Evolutionary conservation across 2,888 invertebrate species (phyloP).

Genomic region (Zonitis immaculata): DNA sequence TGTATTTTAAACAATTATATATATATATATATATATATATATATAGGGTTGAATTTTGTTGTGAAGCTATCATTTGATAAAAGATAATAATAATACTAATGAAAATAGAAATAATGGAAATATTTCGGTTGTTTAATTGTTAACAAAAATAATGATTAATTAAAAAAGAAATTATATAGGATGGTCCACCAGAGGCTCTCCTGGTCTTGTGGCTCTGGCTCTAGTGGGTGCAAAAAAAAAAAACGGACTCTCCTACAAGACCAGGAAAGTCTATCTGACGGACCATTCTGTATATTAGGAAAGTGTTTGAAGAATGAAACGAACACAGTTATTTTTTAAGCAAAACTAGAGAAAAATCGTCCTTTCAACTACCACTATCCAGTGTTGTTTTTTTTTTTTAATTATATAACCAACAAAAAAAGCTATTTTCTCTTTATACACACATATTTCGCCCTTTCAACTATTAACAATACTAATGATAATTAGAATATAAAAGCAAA

Average conservation of each 20-base stretch:
- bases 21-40: no score
- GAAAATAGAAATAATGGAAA: constrained; percentile 15
- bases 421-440: constrained; percentile 8
- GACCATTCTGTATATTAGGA: background rate
- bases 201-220: no score
- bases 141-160: constrained; percentile 9
- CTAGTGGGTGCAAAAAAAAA: no score
- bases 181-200: no score
- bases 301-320: constrained; percentile 13
- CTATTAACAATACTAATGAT: constrained; percentile 7
- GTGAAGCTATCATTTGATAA: constrained; percentile 21
- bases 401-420: background rate
- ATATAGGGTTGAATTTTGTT: constrained; percentile 27
- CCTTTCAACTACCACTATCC: background rate
- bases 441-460: constrained; percentile 11
- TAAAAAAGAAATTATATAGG: background rate
- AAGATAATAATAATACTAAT: background rate
- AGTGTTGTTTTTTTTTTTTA: background rate
- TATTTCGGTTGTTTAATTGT: constrained; percentile 34
- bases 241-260: no score
- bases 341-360: background rate
- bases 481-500: background rate
- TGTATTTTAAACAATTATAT: constrained; percentile 18
- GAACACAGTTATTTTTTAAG: constrained; percentile 1
- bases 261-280: no score